These are phyloP conservation scores for Brachionus calyciflorus DNA, from an alignment of 1,140 invertebrate genomes.

Conservation along the genomic window DNA sequence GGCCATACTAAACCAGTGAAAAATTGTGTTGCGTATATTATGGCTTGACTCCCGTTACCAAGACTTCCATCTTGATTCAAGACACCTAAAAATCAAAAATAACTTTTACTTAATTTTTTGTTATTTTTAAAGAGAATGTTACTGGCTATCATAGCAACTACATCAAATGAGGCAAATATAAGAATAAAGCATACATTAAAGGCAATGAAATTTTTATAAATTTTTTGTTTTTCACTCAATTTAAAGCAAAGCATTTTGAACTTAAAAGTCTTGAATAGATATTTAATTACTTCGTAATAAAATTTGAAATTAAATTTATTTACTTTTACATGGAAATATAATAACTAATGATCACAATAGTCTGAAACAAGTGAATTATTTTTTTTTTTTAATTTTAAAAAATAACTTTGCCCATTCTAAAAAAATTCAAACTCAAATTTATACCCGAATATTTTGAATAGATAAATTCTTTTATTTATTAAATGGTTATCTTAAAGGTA, in stretches of 20 bases:
- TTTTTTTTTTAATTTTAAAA: too few relatives aligned
- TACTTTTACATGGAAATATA: too few relatives aligned
- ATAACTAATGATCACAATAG: too few relatives aligned
- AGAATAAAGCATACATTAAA: conserved; percentile 40
- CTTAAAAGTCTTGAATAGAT: background rate
- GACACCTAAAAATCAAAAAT: conserved; percentile 2
- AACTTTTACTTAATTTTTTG: too few relatives aligned
- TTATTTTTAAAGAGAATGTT: background rate
- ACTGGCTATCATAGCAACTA: conserved; percentile 32
- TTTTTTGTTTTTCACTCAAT: conserved; percentile 7
- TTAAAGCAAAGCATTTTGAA: background rate
- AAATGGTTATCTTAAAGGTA: too few relatives aligned
- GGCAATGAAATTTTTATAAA: conserved; percentile 32
- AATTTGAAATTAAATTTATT: too few relatives aligned
- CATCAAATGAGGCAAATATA: conserved; percentile 17
- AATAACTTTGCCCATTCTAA: too few relatives aligned
- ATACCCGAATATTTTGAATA: too few relatives aligned
- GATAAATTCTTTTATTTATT: too few relatives aligned
- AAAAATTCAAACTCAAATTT: too few relatives aligned
- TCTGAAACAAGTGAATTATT: too few relatives aligned
- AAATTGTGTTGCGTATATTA: conserved; percentile 7
- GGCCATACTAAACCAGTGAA: conserved; percentile 27
- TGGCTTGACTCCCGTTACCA: conserved; percentile 43
- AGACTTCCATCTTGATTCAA: conserved; percentile 45
- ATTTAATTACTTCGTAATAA: too few relatives aligned